Percentiles rank a stretch among this genome's conserved stretches.
These are phyloP conservation scores for Sebastes flavidus DNA, from an alignment of 2,797 vertebrate genomes.

Conservation along the genomic window DNA sequence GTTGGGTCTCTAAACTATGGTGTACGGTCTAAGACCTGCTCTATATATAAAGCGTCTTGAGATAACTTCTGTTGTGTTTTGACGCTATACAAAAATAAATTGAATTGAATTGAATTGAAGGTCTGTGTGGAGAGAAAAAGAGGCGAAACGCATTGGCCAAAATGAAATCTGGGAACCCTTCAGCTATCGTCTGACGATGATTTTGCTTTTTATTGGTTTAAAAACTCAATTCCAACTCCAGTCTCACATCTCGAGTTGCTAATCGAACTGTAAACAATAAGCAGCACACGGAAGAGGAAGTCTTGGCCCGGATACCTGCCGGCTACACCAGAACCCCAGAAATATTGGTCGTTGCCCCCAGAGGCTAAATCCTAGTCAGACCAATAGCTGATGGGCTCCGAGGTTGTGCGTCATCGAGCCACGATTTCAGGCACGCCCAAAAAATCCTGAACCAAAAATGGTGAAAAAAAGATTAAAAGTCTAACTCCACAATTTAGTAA, in stretches of 20 bases:
- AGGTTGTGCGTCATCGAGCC: background rate
- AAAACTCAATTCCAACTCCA: background rate
- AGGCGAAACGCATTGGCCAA: no score
- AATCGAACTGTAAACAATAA: background rate
- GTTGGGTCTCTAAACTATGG: no score
- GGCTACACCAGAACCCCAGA: background rate
- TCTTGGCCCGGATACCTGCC: background rate
- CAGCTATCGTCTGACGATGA: background rate
- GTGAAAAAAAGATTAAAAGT: background rate
- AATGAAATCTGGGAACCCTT: no score
- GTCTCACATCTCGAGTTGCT: background rate
- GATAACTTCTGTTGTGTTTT: no score
- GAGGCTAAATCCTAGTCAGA: background rate
- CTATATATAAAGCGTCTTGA: no score
- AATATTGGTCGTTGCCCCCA: background rate
- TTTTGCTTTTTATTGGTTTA: background rate
- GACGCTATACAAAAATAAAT: no score
- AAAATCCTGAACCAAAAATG: background rate
- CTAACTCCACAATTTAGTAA: no score
- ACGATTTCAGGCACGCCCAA: background rate
- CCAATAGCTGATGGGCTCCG: background rate
- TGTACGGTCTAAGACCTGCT: no score
- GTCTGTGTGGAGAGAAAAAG: no score
- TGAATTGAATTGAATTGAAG: no score
- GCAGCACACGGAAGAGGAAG: background rate